Evolutionary conservation across 2,888 invertebrate genomes (phyloP), one percentile per base, ranked within the genome.

Genomic region (Troides oblongomaculatus): DNA sequence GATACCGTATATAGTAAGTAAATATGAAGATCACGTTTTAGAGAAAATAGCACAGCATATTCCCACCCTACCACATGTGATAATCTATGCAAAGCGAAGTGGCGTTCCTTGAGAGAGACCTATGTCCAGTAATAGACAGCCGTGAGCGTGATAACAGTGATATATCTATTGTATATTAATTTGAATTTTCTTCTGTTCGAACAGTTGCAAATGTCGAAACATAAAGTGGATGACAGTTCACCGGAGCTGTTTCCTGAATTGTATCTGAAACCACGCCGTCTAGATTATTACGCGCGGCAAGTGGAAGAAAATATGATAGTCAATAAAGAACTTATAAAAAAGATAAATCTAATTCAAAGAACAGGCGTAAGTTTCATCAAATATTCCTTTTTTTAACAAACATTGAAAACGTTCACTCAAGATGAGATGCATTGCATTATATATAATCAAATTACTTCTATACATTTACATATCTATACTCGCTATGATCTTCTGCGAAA

Each of bases 271-370:
- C 86, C 88, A 2, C 79, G 84, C n/a, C 83, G 93, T 62, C 79
- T 94, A 25, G 93, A 94, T 77, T 88, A 80, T 76, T 92, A 89
- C 74, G 90, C 92, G 1, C 77, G 81, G 0, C 88, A 89, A 73
- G 77, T 91, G 2, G 89, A 92, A 68, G 84, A 85, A 50, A 92
- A 88, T 73, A 90, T 92, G 90, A 83, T 81, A 69, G 90, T 94
- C 61, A 95, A 95, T 79, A 93, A 94, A 76, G 87, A 93, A 18
- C 78, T 95, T 12, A 77, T 95, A 12, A 93, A 93, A 77, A 90
- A 86, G 69, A 94, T 95, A 70, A 95, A 95, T 75, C 74, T 84
- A 25, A 94, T 95, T 74, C 93, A 94, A 77, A 89, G 94, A 75
- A 92, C 91, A 46, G 94, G 93, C 76, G 95, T 94, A 77, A 82